Evolutionary conservation across 2,888 invertebrate species (phyloP), one percentile per base, ranked within the genome.

Genomic region (Chrysolina americana): DNA sequence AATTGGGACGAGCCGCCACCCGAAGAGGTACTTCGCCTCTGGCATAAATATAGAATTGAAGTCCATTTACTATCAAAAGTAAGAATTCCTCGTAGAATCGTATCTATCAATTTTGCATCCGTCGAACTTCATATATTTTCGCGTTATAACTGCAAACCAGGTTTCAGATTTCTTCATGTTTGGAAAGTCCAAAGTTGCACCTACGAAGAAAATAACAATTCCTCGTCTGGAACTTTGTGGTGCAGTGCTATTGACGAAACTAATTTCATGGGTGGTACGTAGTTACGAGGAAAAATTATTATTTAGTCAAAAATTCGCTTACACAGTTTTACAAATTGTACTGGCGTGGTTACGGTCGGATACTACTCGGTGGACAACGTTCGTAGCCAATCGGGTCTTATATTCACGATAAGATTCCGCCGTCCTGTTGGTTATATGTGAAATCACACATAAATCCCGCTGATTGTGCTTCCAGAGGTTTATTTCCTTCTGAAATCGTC

Each of bases 321-420:
- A 41, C 41, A 63, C n/a, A 15, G 36, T 41, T 63, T 63, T 41
- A 15, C 17, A 41, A 41, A 41, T 63, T 17, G 15, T 19, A 41
- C 28, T 63, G 0, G 41, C 15, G 9, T 63, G 63, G 41, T 41
- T 63, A 3, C 36, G 41, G 41, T n/a, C 63, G 8, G 13, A 36
- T 17, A 2, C 63, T 11, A 11, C 9, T 19, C 5, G 8, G 15
- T 56, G 56, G 19, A 19, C 5, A 23, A 19, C 56, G 3, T 63
- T 63, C 15, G 63, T 63, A 17, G 15, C 15, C 11, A 63, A 63
- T 23, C 6, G 63, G 41, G 63, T 63, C 41, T 6, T 36, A 11
- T 15, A 63, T 63, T 17, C 63, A 63, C 41, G 63, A 63, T 4
- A 63, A 63, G 4, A n/a, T 63, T 2, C 41, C 63, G 17, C 36